Percentiles rank a stretch among this genome's conserved stretches.
Evolutionary conservation across 2,113 vertebrate species (phyloP).

Genomic region (Clarias gariepinus): DNA sequence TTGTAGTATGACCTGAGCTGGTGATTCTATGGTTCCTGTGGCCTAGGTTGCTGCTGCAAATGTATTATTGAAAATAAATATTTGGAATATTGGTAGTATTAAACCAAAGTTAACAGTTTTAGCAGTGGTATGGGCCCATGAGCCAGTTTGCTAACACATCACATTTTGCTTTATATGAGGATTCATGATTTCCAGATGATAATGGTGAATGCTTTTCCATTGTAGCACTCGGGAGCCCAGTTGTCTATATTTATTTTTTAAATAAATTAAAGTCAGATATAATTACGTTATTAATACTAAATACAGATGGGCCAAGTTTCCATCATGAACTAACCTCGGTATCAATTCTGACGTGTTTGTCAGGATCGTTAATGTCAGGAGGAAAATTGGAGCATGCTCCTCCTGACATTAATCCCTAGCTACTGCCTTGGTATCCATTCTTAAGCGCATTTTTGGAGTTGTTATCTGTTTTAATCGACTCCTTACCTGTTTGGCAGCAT

Average conservation of each 20-base stretch:
- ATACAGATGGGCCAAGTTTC: background rate
- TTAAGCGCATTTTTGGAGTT: too few relatives aligned
- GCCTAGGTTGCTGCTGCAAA: background rate
- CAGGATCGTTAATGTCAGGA: too few relatives aligned
- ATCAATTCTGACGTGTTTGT: too few relatives aligned
- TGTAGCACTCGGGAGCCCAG: background rate
- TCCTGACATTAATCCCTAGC: too few relatives aligned
- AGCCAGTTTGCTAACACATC: too few relatives aligned
- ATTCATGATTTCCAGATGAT: too few relatives aligned
- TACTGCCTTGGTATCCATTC: too few relatives aligned
- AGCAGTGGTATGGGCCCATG: background rate
- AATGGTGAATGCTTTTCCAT: background rate
- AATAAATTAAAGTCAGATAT: background rate
- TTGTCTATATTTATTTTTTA: background rate
- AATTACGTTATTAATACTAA: background rate
- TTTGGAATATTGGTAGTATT: background rate
- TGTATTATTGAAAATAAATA: background rate
- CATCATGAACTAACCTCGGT: background rate
- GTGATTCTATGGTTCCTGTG: background rate
- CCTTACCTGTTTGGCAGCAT: too few relatives aligned
- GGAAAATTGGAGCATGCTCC: too few relatives aligned
- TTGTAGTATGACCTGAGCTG: background rate
- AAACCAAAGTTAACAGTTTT: background rate
- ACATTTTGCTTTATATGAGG: too few relatives aligned
- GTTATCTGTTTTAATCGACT: too few relatives aligned